phyloP scores from a whole-genome alignment of 2,797 vertebrate genomes.

The Novumbra hubbsi region DNA sequence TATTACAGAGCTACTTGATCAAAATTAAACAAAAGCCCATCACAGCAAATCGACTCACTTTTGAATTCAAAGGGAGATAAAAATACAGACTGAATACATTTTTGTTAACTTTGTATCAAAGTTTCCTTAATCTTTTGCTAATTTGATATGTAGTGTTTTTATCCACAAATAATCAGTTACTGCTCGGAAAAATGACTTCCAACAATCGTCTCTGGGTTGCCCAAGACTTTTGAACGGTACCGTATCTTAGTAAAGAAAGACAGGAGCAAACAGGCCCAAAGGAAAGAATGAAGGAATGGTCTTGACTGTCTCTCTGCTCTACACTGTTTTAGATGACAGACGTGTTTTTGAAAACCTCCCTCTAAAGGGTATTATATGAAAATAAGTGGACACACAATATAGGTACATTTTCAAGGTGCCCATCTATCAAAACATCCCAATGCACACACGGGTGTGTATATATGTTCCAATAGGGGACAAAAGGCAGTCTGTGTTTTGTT shows the following conservation, averaged over 20 bases:
- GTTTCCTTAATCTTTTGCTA: too few relatives aligned
- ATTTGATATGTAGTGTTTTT: too few relatives aligned
- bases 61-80: too few relatives aligned
- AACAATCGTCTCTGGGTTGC: too few relatives aligned
- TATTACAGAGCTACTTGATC: too few relatives aligned
- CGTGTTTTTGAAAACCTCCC: not conserved
- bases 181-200: too few relatives aligned
- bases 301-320: slow-evolving; percentile 20
- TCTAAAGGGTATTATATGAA: not conserved
- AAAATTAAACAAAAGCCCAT: too few relatives aligned
- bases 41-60: too few relatives aligned
- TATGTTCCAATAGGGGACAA: not conserved
- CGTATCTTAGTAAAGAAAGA: not conserved
- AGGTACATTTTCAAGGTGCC: not conserved
- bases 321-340: slow-evolving; percentile 2
- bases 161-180: too few relatives aligned
- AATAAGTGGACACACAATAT: not conserved
- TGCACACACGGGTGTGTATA: not conserved
- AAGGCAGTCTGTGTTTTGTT: not conserved
- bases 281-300: slow-evolving; percentile 30
- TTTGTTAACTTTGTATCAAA: too few relatives aligned
- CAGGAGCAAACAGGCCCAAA: slow-evolving; percentile 1
- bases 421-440: not conserved
- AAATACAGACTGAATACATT: too few relatives aligned
- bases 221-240: not conserved